Conservation (phyloP, 2,888 invertebrate genomes). For the Ypsolopha scabrella region DNA sequence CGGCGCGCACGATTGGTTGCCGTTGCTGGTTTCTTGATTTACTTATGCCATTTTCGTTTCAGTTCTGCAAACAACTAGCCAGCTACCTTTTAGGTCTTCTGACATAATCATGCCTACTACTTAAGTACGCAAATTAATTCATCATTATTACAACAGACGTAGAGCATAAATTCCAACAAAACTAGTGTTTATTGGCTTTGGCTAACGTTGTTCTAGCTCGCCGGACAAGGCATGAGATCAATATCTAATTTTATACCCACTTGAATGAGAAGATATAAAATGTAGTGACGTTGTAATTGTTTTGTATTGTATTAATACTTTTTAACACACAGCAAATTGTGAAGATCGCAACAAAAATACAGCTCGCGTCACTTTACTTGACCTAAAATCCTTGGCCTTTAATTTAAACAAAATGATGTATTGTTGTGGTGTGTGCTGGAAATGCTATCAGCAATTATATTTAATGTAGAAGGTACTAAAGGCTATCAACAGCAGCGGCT, state of each 20-base stretch:
- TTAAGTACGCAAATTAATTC: too few species aligned
- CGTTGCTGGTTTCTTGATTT: not conserved
- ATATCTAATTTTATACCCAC: conserved; percentile 1
- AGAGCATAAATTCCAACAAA: too few species aligned
- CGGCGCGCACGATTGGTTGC: conserved; percentile 12
- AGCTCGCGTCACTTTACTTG: too few species aligned
- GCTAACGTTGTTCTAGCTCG: not conserved
- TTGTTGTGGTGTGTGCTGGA: too few species aligned
- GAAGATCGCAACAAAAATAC: too few species aligned
- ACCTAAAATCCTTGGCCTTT: too few species aligned
- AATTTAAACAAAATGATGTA: too few species aligned
- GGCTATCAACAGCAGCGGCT: too few species aligned
- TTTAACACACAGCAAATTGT: too few species aligned
- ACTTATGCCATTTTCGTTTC: not conserved
- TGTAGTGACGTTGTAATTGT: not conserved
- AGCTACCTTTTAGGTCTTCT: not conserved
- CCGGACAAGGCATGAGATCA: not conserved
- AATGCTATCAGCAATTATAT: too few species aligned
- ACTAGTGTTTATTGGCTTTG: not conserved
- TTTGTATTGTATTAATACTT: not conserved
- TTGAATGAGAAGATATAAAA: not conserved
- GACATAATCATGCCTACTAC: not conserved
- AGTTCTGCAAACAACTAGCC: not conserved
- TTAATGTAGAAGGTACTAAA: too few species aligned
- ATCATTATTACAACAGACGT: too few species aligned